Conservation (phyloP, 2,113 vertebrate species). For the rabbit (Oryctolagus cuniculus) region DNA sequence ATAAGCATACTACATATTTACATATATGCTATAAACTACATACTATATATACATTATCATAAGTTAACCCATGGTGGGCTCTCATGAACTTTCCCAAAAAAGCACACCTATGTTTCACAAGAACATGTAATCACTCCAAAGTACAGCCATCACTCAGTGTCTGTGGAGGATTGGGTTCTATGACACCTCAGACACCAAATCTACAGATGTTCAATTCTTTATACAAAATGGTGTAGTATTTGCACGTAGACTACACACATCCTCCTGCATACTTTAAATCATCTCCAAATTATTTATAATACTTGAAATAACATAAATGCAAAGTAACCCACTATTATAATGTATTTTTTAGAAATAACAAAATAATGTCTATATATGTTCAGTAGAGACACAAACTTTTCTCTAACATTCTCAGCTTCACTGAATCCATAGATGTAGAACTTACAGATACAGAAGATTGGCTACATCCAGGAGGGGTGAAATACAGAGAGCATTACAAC, state of each 20-base stretch:
- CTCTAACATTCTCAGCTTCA: neutral
- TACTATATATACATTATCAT: neutral
- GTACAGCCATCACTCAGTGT: neutral
- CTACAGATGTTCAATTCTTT: neutral
- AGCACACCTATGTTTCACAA: slow-evolving; percentile 1
- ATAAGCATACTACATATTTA: neutral
- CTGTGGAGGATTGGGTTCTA: neutral
- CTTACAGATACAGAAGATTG: neutral
- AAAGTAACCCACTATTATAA: too few relatives aligned
- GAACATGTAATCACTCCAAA: slow-evolving; percentile 27
- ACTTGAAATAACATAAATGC: too few relatives aligned
- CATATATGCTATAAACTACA: too few relatives aligned
- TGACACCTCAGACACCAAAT: neutral
- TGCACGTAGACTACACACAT: neutral
- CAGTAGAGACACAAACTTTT: neutral
- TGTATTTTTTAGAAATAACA: too few relatives aligned
- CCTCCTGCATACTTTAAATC: too few relatives aligned
- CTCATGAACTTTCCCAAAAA: slow-evolving; percentile 10
- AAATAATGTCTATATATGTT: neutral
- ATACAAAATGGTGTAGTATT: neutral
- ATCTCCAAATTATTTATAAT: too few relatives aligned
- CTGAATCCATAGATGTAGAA: neutral
- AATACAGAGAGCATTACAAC: slow-evolving; percentile 25
- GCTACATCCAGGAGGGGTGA: neutral
- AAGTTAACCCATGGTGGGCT: slow-evolving; percentile 9